A percentile compares a stretch with the other conserved stretches of the same genome.
These are phyloP conservation scores for Hirtodrosophila alboralis DNA, from an alignment of 2,888 invertebrate genomes.

Conservation along the genomic window DNA sequence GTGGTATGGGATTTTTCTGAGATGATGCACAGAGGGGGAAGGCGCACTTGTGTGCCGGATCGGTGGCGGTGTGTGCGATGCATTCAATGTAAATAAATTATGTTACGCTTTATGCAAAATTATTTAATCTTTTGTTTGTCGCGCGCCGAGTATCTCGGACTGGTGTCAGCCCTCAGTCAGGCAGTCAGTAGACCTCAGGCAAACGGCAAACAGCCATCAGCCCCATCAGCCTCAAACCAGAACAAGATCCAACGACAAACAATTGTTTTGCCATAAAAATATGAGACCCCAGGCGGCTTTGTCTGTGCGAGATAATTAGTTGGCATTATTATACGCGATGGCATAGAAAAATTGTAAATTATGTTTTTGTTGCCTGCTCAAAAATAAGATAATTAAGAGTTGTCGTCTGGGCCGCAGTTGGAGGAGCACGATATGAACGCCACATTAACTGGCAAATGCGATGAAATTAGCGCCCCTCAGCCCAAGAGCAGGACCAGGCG, in stretches of 20 bases:
- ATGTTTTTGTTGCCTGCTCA: conserved; percentile 44
- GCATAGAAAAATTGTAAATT: conserved; percentile 59
- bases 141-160: conserved; percentile 48
- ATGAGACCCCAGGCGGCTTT: conserved; percentile 65
- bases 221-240: conserved; percentile 5
- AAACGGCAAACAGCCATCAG: background rate
- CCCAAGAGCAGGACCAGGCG: background rate
- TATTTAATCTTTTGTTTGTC: conserved; percentile 81
- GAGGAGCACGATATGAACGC: conserved; percentile 46
- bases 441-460: conserved; percentile 71
- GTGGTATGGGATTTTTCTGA: no score
- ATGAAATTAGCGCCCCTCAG: conserved; percentile 70
- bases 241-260: conserved; percentile 33
- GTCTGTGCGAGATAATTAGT: conserved; percentile 76
- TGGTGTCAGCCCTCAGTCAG: conserved; percentile 1
- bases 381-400: conserved; percentile 63
- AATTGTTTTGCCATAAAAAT: conserved; percentile 80
- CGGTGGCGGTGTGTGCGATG: conserved; percentile 78
- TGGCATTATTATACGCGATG: conserved; percentile 66
- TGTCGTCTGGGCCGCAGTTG: conserved; percentile 48
- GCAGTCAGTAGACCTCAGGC: no score
- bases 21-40: background rate
- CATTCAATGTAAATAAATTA: conserved; percentile 81
- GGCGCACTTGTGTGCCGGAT: conserved; percentile 59
- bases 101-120: conserved; percentile 81